phyloP scores from a whole-genome alignment of 2,888 invertebrate species.

The Pseudoips prasinana region DNA sequence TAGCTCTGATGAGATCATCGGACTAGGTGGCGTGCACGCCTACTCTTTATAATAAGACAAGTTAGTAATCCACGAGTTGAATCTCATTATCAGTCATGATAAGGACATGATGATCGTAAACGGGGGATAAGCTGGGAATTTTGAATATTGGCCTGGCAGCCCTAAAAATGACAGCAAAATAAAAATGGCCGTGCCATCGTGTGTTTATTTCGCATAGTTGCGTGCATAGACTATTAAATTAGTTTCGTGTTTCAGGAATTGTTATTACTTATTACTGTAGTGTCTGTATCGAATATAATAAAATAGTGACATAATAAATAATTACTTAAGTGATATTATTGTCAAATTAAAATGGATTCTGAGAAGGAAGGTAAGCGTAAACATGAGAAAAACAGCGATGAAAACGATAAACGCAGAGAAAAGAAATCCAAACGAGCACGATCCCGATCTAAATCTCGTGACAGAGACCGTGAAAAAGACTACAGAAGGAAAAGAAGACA shows the following conservation, averaged over 20 bases:
- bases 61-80: too few relatives aligned
- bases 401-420: conserved; percentile 49
- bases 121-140: too few relatives aligned
- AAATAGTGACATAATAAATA: conserved; percentile 1
- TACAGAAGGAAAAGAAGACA: conserved; percentile 56
- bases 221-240: not conserved
- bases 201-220: conserved; percentile 6
- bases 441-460: conserved; percentile 53
- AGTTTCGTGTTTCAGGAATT: too few relatives aligned
- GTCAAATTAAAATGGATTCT: conserved; percentile 47
- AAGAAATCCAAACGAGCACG: conserved; percentile 55
- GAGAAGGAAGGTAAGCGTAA: conserved; percentile 56
- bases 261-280: not conserved
- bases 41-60: too few relatives aligned
- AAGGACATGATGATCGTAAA: too few relatives aligned
- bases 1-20: too few relatives aligned
- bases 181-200: conserved; percentile 29
- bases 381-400: conserved; percentile 53
- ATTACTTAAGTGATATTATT: not conserved
- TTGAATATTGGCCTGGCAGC: too few relatives aligned
- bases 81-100: too few relatives aligned
- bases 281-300: too few relatives aligned
- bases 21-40: too few relatives aligned
- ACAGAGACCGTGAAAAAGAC: conserved; percentile 39
- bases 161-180: conserved; percentile 13